Evolutionary conservation across 1,140 invertebrate species (phyloP).

Genomic region (Drosophila serrata): DNA sequence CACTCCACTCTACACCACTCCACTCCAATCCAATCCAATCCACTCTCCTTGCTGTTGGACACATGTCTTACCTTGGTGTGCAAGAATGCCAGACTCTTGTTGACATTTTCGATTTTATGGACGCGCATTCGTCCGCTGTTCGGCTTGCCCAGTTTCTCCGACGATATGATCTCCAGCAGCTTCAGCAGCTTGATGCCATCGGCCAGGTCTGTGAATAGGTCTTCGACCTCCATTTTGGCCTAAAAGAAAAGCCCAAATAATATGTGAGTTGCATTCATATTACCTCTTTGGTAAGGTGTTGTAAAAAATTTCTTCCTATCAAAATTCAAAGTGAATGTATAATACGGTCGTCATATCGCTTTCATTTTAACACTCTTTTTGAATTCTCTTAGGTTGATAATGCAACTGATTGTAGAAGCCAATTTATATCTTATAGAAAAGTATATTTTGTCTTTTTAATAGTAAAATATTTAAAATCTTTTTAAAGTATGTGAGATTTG

Average conservation of each 20-base stretch:
- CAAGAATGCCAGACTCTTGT: constrained; percentile 98
- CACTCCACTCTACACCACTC: neutral
- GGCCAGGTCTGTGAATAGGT: constrained; percentile 97
- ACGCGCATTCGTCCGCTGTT: constrained; percentile 99
- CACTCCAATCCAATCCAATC: neutral
- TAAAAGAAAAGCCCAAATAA: constrained; percentile 75
- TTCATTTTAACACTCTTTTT: constrained; percentile 10
- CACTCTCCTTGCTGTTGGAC: constrained; percentile 3
- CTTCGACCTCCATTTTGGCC: constrained; percentile 98
- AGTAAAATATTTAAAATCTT: neutral
- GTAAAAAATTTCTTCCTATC: constrained; percentile 23
- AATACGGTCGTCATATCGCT: constrained; percentile 6
- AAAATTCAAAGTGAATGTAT: constrained; percentile 27
- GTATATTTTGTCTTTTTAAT: neutral
- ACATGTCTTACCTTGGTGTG: constrained; percentile 95
- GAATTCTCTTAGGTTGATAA: neutral
- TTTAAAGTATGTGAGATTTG: neutral
- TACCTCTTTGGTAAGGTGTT: constrained; percentile 1
- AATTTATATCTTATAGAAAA: too few relatives aligned
- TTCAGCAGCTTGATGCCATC: constrained; percentile 98
- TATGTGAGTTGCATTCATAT: constrained; percentile 30
- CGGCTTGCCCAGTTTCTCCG: constrained; percentile 98
- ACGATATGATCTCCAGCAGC: constrained; percentile 99
- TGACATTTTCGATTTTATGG: constrained; percentile 99
- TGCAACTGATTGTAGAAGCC: neutral